Evolutionary conservation across 2,797 vertebrate species (phyloP).

Genomic region (Xiphorhynchus erythropygius): DNA sequence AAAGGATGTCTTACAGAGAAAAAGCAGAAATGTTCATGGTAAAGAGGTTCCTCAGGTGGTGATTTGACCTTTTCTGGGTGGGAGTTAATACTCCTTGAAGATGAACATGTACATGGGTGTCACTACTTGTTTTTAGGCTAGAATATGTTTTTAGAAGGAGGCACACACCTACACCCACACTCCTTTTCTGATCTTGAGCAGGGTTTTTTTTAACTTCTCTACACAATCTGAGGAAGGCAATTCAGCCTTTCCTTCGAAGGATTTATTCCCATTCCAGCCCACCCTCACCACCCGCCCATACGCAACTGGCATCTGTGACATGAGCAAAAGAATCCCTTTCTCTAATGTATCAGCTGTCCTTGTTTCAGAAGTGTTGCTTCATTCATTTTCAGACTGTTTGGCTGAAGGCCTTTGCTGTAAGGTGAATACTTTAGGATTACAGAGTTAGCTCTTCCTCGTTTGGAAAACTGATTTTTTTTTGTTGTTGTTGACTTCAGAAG

Average conservation of each 20-base stretch:
- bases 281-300: background rate
- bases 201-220: background rate
- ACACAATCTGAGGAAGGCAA: background rate
- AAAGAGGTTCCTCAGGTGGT: background rate
- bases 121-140: background rate
- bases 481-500: slow-evolving; percentile 10
- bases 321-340: background rate
- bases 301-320: slow-evolving; percentile 4
- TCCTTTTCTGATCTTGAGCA: background rate
- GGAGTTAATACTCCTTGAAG: background rate
- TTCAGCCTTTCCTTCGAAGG: background rate
- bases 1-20: background rate
- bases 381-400: slow-evolving; percentile 1
- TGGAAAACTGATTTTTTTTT: background rate
- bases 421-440: background rate
- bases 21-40: background rate
- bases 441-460: background rate
- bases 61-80: background rate
- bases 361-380: background rate
- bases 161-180: background rate
- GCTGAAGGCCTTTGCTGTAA: background rate
- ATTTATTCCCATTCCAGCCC: background rate
- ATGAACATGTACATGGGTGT: fast-evolving
- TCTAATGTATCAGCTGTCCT: background rate
- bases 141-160: background rate